phyloP scores from a whole-genome alignment of 2,888 invertebrate species.

The Dendrolimus pini region DNA sequence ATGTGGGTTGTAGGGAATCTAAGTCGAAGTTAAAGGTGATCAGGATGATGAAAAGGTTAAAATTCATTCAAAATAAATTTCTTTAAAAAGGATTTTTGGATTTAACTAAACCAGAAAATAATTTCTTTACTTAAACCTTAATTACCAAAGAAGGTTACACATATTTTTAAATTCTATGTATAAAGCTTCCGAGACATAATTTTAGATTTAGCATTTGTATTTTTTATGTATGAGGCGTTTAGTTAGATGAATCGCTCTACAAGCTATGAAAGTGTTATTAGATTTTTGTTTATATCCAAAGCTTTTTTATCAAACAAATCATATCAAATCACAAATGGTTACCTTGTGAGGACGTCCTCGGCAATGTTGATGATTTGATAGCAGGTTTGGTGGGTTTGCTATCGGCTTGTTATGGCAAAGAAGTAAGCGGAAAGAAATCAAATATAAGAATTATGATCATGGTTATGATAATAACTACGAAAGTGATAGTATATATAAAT shows the following conservation, averaged over 20 bases:
- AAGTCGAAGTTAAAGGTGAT: background rate
- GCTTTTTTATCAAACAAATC: background rate
- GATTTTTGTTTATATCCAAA: background rate
- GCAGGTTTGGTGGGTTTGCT: constrained; percentile 97
- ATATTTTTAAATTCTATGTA: no score
- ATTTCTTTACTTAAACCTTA: no score
- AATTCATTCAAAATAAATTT: background rate
- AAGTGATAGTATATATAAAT: constrained; percentile 29
- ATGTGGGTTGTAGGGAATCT: background rate
- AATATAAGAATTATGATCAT: constrained; percentile 66
- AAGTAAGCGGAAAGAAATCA: constrained; percentile 76
- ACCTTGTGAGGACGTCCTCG: constrained; percentile 96
- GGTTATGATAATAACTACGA: constrained; percentile 62
- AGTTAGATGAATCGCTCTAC: no score
- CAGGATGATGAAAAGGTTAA: background rate
- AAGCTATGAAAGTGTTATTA: no score
- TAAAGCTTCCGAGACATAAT: no score
- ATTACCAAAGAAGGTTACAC: no score
- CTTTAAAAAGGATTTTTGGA: no score
- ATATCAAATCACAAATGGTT: constrained; percentile 40
- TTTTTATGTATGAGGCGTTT: no score
- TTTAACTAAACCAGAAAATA: no score
- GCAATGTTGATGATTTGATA: constrained; percentile 96
- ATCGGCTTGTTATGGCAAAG: constrained; percentile 85
- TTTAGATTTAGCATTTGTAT: no score